phyloP scores from a whole-genome alignment of 2,113 vertebrate species.

The Peromyscus californicus region DNA sequence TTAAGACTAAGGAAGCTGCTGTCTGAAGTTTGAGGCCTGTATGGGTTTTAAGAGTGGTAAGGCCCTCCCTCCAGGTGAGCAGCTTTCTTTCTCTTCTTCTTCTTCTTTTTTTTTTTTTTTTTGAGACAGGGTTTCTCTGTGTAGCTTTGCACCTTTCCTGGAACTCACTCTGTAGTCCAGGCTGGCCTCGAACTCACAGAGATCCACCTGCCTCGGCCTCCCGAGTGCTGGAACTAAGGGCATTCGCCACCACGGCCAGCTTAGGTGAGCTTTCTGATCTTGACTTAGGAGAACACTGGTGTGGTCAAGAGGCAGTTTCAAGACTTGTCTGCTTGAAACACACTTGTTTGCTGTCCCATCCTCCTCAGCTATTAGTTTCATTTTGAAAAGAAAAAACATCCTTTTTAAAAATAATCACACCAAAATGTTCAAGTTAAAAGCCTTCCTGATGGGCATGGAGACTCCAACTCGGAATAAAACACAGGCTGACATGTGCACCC shows the following conservation, averaged over 20 bases:
- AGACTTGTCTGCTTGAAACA: not conserved
- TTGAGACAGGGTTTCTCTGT: not conserved
- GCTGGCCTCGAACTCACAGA: not conserved
- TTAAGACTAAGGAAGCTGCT: constrained; percentile 34
- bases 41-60: constrained; percentile 1
- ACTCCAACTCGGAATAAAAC: not conserved
- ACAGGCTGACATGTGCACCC: not conserved
- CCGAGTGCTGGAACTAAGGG: not conserved
- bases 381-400: not conserved
- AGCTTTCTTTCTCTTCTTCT: not conserved
- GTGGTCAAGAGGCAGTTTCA: too few species aligned
- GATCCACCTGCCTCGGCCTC: not conserved
- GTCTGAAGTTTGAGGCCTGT: not conserved
- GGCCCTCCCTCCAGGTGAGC: not conserved
- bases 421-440: not conserved
- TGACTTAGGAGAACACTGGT: not conserved
- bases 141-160: not conserved
- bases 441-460: not conserved
- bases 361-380: not conserved
- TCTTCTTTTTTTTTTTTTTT: too few species aligned
- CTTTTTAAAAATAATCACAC: not conserved
- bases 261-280: not conserved
- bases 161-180: not conserved
- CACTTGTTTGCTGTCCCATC: not conserved
- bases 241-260: not conserved